These are phyloP conservation scores for Protaetia brevitarsis DNA, from an alignment of 1,140 invertebrate species.

Conservation along the genomic window DNA sequence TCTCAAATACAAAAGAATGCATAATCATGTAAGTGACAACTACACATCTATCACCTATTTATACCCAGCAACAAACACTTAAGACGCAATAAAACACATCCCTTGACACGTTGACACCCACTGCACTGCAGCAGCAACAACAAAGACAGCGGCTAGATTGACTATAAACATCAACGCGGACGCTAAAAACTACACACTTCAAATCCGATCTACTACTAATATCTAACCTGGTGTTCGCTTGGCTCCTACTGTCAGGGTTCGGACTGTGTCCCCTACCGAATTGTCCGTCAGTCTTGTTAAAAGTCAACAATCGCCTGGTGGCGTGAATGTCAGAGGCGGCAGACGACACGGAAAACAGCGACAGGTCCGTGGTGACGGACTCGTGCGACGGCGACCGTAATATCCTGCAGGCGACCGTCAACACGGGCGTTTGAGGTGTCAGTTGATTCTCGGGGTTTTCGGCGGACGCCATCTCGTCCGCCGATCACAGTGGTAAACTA, in stretches of 20 bases:
- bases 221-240: constrained; percentile 25
- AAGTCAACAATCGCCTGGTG: constrained; percentile 56
- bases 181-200: no score
- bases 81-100: no score
- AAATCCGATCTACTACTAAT: no score
- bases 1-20: no score
- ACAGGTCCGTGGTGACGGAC: constrained; percentile 77
- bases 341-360: constrained; percentile 75
- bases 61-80: no score
- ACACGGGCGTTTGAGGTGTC: constrained; percentile 51
- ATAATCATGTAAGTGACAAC: no score
- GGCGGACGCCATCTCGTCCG: constrained; percentile 27
- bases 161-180: no score
- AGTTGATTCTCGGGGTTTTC: constrained; percentile 36
- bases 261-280: constrained; percentile 64
- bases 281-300: constrained; percentile 55
- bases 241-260: constrained; percentile 60
- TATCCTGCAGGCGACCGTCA: constrained; percentile 60
- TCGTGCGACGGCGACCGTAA: constrained; percentile 77
- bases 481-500: neutral
- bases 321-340: constrained; percentile 62
- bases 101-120: no score
- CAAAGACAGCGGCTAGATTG: no score
- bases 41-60: no score
- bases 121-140: no score